Conservation (phyloP, 2,113 vertebrate genomes). For the Oreochromis tanganicae region DNA sequence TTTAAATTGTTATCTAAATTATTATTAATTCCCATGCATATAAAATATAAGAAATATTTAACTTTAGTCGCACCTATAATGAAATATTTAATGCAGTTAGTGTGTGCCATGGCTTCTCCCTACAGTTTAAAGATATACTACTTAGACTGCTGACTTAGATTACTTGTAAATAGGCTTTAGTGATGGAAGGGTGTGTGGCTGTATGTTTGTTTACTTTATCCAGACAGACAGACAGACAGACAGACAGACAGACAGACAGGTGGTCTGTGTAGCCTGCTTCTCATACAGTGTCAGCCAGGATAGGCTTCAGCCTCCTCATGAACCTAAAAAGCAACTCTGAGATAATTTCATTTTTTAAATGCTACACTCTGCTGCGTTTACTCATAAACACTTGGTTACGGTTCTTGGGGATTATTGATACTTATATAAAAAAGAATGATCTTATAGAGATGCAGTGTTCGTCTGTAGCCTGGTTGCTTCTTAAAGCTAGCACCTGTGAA, state of each 20-base stretch:
- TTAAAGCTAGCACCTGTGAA: not conserved
- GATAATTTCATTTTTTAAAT: not conserved
- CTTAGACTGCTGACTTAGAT: not conserved
- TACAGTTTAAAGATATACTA: too few relatives aligned
- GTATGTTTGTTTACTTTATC: not conserved
- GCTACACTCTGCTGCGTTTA: not conserved
- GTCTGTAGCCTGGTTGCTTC: not conserved
- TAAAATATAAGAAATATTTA: not conserved
- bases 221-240: too few relatives aligned
- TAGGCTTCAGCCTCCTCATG: not conserved
- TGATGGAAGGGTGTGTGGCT: not conserved
- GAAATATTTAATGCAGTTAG: not conserved
- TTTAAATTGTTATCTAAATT: not conserved
- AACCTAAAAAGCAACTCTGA: not conserved
- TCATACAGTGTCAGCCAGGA: not conserved
- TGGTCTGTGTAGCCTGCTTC: not conserved
- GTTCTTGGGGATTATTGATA: too few relatives aligned
- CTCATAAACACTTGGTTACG: too few relatives aligned
- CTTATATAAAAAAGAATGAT: too few relatives aligned
- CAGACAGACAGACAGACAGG: too few relatives aligned
- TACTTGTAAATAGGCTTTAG: not conserved
- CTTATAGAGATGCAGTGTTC: too few relatives aligned
- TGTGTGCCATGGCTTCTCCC: not conserved
- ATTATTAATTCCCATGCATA: not conserved
- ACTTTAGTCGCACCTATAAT: not conserved